Conservation (phyloP, 2,888 invertebrate species). For the Xanthia icteritia region DNA sequence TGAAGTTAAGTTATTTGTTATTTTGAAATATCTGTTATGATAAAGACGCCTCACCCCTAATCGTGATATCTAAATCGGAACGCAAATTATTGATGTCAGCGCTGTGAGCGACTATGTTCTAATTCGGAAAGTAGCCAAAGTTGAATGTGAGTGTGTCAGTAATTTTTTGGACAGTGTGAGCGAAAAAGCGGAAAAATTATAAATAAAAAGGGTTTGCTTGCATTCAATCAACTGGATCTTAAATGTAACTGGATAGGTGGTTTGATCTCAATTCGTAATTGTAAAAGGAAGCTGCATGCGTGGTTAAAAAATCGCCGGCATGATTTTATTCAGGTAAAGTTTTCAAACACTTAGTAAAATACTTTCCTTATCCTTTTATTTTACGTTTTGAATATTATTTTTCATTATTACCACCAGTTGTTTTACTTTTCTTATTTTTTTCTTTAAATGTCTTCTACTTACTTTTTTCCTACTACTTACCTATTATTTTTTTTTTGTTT, state of each 20-base stretch:
- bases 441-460: slow-evolving; percentile 3
- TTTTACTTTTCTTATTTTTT: slow-evolving; percentile 40
- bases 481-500: slow-evolving; percentile 62
- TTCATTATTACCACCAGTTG: slow-evolving; percentile 1
- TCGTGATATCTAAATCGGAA: too few species aligned
- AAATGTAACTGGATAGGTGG: not conserved
- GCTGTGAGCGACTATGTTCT: too few species aligned
- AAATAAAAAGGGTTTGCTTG: slow-evolving; percentile 11
- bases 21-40: too few species aligned
- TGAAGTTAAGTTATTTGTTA: too few species aligned
- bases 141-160: not conserved
- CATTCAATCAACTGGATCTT: not conserved
- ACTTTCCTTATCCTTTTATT: not conserved
- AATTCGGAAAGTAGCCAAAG: too few species aligned
- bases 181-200: not conserved
- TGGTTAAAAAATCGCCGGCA: slow-evolving; percentile 82
- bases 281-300: slow-evolving; percentile 53
- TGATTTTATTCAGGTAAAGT: slow-evolving; percentile 84
- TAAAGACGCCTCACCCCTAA: too few species aligned
- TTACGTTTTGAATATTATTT: slow-evolving; percentile 16
- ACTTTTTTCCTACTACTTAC: slow-evolving; percentile 28
- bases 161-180: slow-evolving; percentile 3
- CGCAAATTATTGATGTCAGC: too few species aligned
- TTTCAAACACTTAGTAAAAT: slow-evolving; percentile 30
- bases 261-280: slow-evolving; percentile 11